Conservation (phyloP, 2,113 vertebrate genomes). For the Dicaeum eximium region DNA sequence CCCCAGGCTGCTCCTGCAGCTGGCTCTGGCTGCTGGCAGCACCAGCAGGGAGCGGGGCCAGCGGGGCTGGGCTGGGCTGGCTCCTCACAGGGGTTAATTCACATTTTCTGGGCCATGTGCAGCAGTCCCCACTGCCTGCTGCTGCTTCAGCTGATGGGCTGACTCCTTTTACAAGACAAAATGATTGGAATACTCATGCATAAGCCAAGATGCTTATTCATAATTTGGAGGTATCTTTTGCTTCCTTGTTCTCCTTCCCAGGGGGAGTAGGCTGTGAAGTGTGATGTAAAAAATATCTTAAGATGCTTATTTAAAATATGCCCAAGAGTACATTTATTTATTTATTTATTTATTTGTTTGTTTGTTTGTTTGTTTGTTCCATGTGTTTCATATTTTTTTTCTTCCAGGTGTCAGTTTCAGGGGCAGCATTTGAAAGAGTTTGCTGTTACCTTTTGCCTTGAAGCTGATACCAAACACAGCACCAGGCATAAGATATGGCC, state of each 20-base stretch:
- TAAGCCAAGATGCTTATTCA: background rate
- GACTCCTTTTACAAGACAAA: background rate
- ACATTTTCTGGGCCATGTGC: background rate
- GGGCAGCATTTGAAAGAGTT: background rate
- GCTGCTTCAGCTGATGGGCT: background rate
- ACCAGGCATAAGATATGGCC: background rate
- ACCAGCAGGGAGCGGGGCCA: fast-evolving
- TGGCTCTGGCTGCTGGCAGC: background rate
- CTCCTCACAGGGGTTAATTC: background rate
- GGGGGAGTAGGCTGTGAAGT: background rate
- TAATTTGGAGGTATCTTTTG: background rate
- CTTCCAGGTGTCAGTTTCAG: background rate
- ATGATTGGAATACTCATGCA: background rate
- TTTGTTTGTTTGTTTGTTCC: too few species aligned
- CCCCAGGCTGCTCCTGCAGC: background rate
- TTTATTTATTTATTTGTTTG: background rate
- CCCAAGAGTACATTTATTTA: background rate
- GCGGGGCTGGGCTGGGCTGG: background rate
- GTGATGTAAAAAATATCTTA: background rate
- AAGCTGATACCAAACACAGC: background rate
- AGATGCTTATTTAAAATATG: background rate
- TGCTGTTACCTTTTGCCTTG: background rate
- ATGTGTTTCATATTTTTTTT: background rate
- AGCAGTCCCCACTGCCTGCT: background rate
- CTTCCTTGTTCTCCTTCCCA: background rate